phyloP scores from a whole-genome alignment of 1,140 invertebrate species.

The Geopemphigus sp. region DNA sequence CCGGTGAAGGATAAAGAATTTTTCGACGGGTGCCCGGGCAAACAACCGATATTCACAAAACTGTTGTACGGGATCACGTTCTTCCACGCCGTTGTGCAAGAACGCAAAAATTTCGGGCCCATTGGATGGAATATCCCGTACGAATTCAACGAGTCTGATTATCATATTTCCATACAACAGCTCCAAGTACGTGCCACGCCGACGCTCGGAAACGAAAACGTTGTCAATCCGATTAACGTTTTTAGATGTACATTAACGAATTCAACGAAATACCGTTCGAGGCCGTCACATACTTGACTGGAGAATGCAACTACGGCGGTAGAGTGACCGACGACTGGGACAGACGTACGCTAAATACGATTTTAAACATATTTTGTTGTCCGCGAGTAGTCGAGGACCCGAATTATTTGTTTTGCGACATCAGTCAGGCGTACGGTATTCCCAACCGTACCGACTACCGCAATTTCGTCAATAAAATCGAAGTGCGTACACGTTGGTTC shows the following conservation, averaged over 20 bases:
- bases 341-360: constrained; percentile 77
- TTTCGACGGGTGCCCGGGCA: constrained; percentile 63
- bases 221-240: neutral
- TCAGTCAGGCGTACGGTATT: constrained; percentile 63
- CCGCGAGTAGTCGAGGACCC: constrained; percentile 64
- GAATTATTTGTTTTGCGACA: constrained; percentile 63
- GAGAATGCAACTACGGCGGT: constrained; percentile 95
- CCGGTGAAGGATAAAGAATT: constrained; percentile 72
- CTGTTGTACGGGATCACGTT: constrained; percentile 86
- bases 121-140: constrained; percentile 95
- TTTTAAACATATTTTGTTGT: constrained; percentile 80
- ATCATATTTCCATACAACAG: constrained; percentile 86
- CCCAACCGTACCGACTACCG: constrained; percentile 67
- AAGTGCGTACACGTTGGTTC: constrained; percentile 54
- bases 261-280: constrained; percentile 69
- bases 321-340: constrained; percentile 93
- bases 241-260: constrained; percentile 56
- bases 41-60: constrained; percentile 72
- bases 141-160: constrained; percentile 92
- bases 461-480: constrained; percentile 69
- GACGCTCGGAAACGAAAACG: constrained; percentile 51
- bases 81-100: constrained; percentile 84
- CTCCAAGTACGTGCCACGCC: constrained; percentile 78
- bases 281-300: constrained; percentile 84
- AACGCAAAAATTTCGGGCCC: constrained; percentile 85